phyloP scores from a whole-genome alignment of 2,888 invertebrate genomes.

The Amiota minor region DNA sequence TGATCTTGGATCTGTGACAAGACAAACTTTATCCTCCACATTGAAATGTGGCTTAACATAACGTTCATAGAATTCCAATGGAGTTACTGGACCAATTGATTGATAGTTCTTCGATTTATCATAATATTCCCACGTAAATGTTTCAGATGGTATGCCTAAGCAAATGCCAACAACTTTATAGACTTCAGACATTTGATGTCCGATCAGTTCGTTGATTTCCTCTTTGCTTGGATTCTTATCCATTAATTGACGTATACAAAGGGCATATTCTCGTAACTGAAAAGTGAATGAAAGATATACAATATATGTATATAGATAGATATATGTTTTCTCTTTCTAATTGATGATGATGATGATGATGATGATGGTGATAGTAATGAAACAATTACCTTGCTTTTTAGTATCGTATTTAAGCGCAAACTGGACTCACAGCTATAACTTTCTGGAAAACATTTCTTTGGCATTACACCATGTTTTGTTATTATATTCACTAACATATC shows the following conservation, averaged over 20 bases:
- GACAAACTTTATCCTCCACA: slow-evolving; percentile 89
- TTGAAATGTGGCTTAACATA: slow-evolving; percentile 85
- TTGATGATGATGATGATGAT: neutral
- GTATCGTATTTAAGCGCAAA: slow-evolving; percentile 82
- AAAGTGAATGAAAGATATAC: neutral
- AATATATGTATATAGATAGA: neutral
- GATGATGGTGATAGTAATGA: neutral
- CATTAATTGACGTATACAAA: slow-evolving; percentile 80
- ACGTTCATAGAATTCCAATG: slow-evolving; percentile 85
- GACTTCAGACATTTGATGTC: slow-evolving; percentile 82
- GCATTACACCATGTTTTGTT: slow-evolving; percentile 90
- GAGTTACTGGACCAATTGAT: slow-evolving; percentile 83
- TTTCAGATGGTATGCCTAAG: slow-evolving; percentile 84
- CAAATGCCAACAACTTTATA: slow-evolving; percentile 89
- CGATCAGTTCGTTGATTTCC: slow-evolving; percentile 78
- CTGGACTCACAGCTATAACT: slow-evolving; percentile 85
- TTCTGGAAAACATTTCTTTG: slow-evolving; percentile 91
- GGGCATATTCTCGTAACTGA: slow-evolving; percentile 87
- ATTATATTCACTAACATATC: slow-evolving; percentile 92
- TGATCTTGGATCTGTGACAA: slow-evolving; percentile 89
- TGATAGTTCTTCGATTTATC: slow-evolving; percentile 86
- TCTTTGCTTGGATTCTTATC: slow-evolving; percentile 77
- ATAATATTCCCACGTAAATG: slow-evolving; percentile 88
- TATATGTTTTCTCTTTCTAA: neutral
- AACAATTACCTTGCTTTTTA: slow-evolving; percentile 83